Evolutionary conservation across 2,888 invertebrate genomes (phyloP), one percentile per base, ranked within the genome.

Genomic region (Drosophila fungiperda): DNA sequence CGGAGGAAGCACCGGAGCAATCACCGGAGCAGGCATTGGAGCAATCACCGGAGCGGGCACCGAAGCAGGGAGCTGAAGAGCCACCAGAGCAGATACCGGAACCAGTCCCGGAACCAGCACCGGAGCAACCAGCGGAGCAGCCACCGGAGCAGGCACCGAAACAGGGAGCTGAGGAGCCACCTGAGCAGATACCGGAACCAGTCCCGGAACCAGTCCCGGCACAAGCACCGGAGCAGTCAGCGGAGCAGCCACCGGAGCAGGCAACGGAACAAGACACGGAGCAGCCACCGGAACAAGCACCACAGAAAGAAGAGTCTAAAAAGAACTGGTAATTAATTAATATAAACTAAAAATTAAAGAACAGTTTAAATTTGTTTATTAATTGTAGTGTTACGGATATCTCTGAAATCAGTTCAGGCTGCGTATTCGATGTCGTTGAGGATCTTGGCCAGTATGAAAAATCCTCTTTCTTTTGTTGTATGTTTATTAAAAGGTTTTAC

Each of bases 391-490:
- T 23, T 26, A 23, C 7, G 6, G 38, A 50, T 45, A 26, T 2
- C 0, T 1, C 17, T 0, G 20, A 49, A 62, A 45, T 0, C 12
- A 11, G 0, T 26, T 48, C n/a, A 26, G 57, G 45, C 38, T 55
- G 48, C 9, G 40, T 36, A 12, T 15, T 67, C 33, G 64, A 68
- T 36, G 73, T 72, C 5, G 35, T 72, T 0, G 52, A 63, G 48
- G 35, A 68, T 32, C 29, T 60, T 9, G 66, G 66, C 54, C 54
- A 49, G 78, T 78, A 68, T 58, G 62, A 1, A 29, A 11, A 36
- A 12, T 8, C 11, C 23, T 15, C 11, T 20, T 49, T 12, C 8
- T 29, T 3, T 0, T n/a, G n/a, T 17, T 1, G 11, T 15, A 11
- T 26, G 15, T n/a, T 36, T 38, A 32, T 9, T 26, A 7, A 12